Base-by-base conservation (phyloP, 2,113 vertebrate species). In the Rostratula benghalensis region DNA sequence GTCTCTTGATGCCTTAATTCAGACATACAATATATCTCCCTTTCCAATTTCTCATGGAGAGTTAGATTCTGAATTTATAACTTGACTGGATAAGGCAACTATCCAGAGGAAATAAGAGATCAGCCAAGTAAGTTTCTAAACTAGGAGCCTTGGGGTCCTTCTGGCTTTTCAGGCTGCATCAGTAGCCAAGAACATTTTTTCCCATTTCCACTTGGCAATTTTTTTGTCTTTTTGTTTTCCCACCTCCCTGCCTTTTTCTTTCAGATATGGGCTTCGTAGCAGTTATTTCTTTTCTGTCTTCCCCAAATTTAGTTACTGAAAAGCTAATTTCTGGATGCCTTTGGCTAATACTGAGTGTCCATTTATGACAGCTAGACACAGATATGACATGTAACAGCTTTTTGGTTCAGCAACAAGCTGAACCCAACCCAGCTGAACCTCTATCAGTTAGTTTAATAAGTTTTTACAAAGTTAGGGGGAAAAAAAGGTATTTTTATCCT, bases 121-220 rank as follows among this genome's bases (percentile, higher is more conserved):
- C 35, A 89, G 37, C 54, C 78, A 60, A 90, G 41, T 59, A 91
- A 14, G 37, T 87, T 90, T 94, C 90, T 83, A 86, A 88, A 83
- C 67, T 46, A 73, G 33, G 24, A 88, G 41, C 85, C 85, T 94
- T 23, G 63, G 87, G 94, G 71, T 94, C 65, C 27, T 94, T 95
- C 75, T 93, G 54, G 64, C 73, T 94, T 92, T 90, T 77, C 43
- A 87, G 60, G 60, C 79, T 88, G 71, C 65, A 93, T 37, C 35
- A 69, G 79, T 90, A 92, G 68, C 87, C 82, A 94, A 88, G 75
- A 93, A 94, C 68, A 81, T 90, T 88, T 91, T 91, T 91, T 90
- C 61, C 63, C n/a, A 77, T 93, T 96, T 89, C 56, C 46, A 85
- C 37, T 88, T 95, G 91, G 81, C 89, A 82, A 39, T 39, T 22